Percentiles rank a stretch among this genome's conserved stretches.
Evolutionary conservation across 92 coral and sea anemone species (phyloP).

Genomic region (Ricordea florida): DNA sequence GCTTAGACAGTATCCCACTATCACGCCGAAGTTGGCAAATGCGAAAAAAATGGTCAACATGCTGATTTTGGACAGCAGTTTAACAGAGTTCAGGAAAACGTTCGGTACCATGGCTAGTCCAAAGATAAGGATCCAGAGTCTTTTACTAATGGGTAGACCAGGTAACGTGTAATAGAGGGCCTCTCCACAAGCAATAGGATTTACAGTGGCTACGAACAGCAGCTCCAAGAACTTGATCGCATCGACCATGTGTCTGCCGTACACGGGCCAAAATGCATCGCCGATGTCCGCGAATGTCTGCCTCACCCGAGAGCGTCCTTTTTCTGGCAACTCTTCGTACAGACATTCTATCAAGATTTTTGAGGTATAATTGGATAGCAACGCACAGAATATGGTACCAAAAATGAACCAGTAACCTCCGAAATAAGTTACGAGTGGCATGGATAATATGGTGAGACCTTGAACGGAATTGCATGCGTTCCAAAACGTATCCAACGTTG

Average conservation of each 20-base stretch:
- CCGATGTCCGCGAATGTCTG: conserved; percentile 75
- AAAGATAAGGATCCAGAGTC: conserved; percentile 71
- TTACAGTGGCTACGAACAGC: conserved; percentile 58
- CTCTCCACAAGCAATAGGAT: conserved; percentile 77
- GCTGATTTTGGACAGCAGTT: conserved; percentile 67
- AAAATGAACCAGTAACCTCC: conserved; percentile 69
- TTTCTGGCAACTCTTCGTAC: conserved; percentile 51
- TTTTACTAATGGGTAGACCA: conserved; percentile 53
- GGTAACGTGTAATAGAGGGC: conserved; percentile 50
- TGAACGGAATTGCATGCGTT: conserved; percentile 81
- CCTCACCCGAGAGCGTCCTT: conserved; percentile 45
- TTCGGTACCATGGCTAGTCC: conserved; percentile 74
- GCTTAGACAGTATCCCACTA: conserved; percentile 56
- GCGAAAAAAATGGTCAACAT: conserved; percentile 66
- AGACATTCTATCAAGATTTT: conserved; percentile 64
- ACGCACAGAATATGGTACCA: conserved; percentile 55
- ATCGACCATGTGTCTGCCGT: conserved; percentile 66
- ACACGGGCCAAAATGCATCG: conserved; percentile 74
- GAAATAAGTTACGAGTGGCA: conserved; percentile 65
- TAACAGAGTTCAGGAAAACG: conserved; percentile 65
- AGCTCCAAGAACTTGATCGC: conserved; percentile 66
- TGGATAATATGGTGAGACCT: conserved; percentile 60
- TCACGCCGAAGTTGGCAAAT: conserved; percentile 49
- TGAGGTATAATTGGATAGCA: conserved; percentile 59
- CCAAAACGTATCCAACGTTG: conserved; percentile 77